Evolutionary conservation across 1,140 invertebrate species (phyloP).

Genomic region (Temnothorax nylanderi): DNA sequence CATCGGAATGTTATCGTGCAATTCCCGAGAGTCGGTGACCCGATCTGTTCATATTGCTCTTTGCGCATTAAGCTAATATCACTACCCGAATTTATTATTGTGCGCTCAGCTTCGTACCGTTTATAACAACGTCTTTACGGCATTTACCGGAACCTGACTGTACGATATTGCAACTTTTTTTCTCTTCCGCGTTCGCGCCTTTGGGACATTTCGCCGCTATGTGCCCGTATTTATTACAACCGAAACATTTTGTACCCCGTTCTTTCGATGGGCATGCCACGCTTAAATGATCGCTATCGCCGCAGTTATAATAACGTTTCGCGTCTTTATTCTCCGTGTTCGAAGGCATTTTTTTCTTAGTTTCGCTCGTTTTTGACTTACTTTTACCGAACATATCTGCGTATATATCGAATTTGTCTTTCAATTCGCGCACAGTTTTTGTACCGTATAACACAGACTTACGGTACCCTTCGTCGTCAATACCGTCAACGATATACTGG

Average conservation of each 20-base stretch:
- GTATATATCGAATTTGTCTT: too few relatives aligned
- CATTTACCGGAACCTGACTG: background rate
- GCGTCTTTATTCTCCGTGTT: background rate
- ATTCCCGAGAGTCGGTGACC: background rate
- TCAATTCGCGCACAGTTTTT: too few relatives aligned
- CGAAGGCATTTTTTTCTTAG: background rate
- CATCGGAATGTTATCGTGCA: background rate
- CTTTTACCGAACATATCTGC: too few relatives aligned
- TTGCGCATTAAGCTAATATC: background rate
- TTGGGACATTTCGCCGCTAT: conserved; percentile 1
- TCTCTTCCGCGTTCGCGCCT: background rate
- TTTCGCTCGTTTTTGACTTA: too few relatives aligned
- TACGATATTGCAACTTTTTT: background rate
- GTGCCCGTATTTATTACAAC: conserved; percentile 40
- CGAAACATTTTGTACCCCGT: conserved; percentile 41
- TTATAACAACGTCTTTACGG: background rate
- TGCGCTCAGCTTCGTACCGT: background rate
- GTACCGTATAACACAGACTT: too few relatives aligned
- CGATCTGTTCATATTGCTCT: conserved; percentile 8
- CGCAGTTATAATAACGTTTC: conserved; percentile 47
- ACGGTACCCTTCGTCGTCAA: too few relatives aligned
- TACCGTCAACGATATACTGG: too few relatives aligned
- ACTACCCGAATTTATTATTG: conserved; percentile 1
- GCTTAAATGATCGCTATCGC: conserved; percentile 34
- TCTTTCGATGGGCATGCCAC: conserved; percentile 40